Evolutionary conservation across 2,797 vertebrate species (phyloP), one percentile per base, ranked within the genome.

Genomic region (Xenopus petersii): DNA sequence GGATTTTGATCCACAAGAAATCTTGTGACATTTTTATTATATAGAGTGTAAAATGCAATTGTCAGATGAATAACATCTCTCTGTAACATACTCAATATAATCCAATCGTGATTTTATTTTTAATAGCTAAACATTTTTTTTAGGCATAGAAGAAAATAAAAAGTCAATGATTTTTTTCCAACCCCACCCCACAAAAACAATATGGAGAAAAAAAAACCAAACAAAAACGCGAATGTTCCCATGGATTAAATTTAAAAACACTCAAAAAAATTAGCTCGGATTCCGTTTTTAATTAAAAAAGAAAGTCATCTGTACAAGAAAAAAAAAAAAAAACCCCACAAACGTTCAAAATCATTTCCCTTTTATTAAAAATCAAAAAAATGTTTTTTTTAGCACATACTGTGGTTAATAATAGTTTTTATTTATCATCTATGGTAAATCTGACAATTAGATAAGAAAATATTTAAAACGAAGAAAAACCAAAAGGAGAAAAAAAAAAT

Each of bases 261-360:
- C 51, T 30, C 48, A 21, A 21, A 21, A 89, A 89, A 91, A 77
- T 91, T 36, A 36, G 33, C 33, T 36, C 6, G 88, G 83, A 84
- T 90, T 90, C 88, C 78, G 82, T 90, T 93, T 68, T 16, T 16
- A 5, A 56, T 56, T 56, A 89, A 88, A 91, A 72, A 91, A 88
- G 83, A 64, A 64, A 56, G 51, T 13, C 13, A 13, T 55, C 13
- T 55, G 12, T 16, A 55, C 13, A 16, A 59, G 33, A 48, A 33
- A 65, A 26, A 93, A 16, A 59, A 21, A 48, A 33, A 65, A 26
- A 93, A 92, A 88, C 93, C 93, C 95, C 95, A 95, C 94, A 93
- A 94, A 96, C 94, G 94, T 88, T 86, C 91, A 85, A 95, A 96
- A 97, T 96, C 94, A 93, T 91, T 93, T 98, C 96, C 96, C 95